phyloP scores from a whole-genome alignment of 2,797 vertebrate genomes.

The Malurus leucopterus region DNA sequence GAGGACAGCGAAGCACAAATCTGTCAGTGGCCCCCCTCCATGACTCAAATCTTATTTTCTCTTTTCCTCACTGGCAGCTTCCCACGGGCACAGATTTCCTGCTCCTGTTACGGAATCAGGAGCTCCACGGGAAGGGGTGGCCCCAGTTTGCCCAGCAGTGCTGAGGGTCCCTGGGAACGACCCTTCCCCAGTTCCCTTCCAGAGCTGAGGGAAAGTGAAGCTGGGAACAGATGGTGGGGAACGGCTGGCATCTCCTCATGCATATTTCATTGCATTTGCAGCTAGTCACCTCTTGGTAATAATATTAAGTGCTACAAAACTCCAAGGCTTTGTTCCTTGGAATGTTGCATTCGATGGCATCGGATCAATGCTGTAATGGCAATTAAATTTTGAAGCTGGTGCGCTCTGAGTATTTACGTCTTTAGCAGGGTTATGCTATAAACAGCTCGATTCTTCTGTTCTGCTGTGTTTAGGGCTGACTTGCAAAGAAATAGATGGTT shows the following conservation, averaged over 20 bases:
- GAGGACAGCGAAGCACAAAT: neutral
- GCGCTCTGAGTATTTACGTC: conserved; percentile 19
- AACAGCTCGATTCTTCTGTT: neutral
- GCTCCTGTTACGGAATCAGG: neutral
- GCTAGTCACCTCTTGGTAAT: conserved; percentile 19
- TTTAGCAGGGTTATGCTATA: neutral
- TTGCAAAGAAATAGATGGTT: neutral
- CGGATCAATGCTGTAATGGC: neutral
- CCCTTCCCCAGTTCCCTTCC: conserved; percentile 7
- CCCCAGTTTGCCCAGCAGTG: conserved; percentile 1
- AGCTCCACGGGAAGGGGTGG: neutral
- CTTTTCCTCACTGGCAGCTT: neutral
- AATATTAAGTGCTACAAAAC: conserved; percentile 33
- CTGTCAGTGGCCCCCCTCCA: neutral
- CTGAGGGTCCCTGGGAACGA: conserved; percentile 1
- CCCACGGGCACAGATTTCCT: conserved; percentile 26
- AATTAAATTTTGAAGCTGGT: neutral
- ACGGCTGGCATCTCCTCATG: conserved; percentile 30
- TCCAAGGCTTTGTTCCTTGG: conserved; percentile 5
- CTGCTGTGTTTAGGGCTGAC: neutral
- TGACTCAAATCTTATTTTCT: conserved; percentile 2
- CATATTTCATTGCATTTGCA: conserved; percentile 38
- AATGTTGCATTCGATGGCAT: neutral
- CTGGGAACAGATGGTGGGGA: conserved; percentile 49
- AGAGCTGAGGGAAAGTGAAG: neutral